A percentile compares a stretch with the other conserved stretches of the same genome.
Evolutionary conservation across 2,888 invertebrate species (phyloP).

Genomic region (Dascillus cervinus): DNA sequence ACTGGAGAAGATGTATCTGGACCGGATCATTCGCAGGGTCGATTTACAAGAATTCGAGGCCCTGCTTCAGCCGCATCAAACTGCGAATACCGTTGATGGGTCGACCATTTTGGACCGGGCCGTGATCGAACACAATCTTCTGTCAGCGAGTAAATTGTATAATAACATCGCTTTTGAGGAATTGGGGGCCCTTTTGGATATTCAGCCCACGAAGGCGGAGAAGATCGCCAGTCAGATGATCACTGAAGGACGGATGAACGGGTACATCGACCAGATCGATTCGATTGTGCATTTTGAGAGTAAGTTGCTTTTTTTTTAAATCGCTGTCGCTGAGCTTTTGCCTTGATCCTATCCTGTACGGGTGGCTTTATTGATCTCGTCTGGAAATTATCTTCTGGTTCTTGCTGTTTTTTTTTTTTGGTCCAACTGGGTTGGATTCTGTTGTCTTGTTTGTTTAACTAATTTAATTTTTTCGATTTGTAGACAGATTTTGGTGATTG

Average conservation of each 20-base stretch:
- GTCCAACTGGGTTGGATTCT: too few species aligned
- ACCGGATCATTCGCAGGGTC: slow-evolving; percentile 86
- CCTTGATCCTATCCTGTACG: too few species aligned
- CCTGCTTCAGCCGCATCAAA: slow-evolving; percentile 88
- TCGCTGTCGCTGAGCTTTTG: too few species aligned
- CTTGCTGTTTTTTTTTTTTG: too few species aligned
- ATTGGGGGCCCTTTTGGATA: slow-evolving; percentile 87
- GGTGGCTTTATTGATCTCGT: too few species aligned
- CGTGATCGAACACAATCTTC: slow-evolving; percentile 94
- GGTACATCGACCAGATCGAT: slow-evolving; percentile 96
- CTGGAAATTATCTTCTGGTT: too few species aligned
- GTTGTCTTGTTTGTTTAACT: too few species aligned
- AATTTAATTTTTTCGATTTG: too few species aligned
- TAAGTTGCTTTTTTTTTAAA: slow-evolving; percentile 42
- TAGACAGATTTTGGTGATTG: too few species aligned
- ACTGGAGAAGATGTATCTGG: slow-evolving; percentile 98
- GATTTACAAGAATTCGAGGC: slow-evolving; percentile 93
- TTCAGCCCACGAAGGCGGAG: slow-evolving; percentile 85
- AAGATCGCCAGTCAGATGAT: slow-evolving; percentile 99
- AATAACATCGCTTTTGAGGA: slow-evolving; percentile 97
- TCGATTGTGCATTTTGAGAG: slow-evolving; percentile 96
- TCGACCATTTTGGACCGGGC: slow-evolving; percentile 94
- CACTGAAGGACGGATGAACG: slow-evolving; percentile 94
- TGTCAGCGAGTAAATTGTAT: slow-evolving; percentile 96
- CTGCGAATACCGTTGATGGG: slow-evolving; percentile 67